A percentile compares a stretch with the other conserved stretches of the same genome.
phyloP scores from a whole-genome alignment of 2,113 vertebrate genomes.

The Melierax canorus region DNA sequence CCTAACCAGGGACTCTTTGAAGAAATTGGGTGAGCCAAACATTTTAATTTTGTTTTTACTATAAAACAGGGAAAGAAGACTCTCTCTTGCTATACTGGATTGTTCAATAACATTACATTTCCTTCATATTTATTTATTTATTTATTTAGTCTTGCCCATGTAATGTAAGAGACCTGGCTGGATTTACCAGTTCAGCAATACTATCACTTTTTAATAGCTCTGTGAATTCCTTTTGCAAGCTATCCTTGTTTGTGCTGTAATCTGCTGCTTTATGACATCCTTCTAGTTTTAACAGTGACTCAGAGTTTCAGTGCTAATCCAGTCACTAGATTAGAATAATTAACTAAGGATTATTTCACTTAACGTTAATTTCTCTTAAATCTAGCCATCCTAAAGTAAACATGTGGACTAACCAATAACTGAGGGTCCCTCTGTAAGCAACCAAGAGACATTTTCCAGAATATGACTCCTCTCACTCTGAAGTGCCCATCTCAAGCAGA shows the following conservation, averaged over 20 bases:
- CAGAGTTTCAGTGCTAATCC: neutral
- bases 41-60: neutral
- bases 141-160: neutral
- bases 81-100: neutral
- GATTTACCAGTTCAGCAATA: neutral
- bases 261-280: neutral
- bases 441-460: neutral
- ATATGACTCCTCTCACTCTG: neutral
- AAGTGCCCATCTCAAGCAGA: neutral
- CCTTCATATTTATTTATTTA: neutral
- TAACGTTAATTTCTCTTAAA: neutral
- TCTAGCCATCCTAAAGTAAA: neutral
- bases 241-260: neutral
- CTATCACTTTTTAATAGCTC: neutral
- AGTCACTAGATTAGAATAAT: neutral
- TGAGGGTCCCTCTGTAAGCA: neutral
- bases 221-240: neutral
- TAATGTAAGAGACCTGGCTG: neutral
- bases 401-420: neutral
- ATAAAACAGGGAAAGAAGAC: neutral
- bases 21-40: neutral
- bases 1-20: neutral
- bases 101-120: neutral
- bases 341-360: neutral
- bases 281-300: neutral